phyloP scores from a whole-genome alignment of 2,888 invertebrate genomes.

The Auanema freiburgensis region DNA sequence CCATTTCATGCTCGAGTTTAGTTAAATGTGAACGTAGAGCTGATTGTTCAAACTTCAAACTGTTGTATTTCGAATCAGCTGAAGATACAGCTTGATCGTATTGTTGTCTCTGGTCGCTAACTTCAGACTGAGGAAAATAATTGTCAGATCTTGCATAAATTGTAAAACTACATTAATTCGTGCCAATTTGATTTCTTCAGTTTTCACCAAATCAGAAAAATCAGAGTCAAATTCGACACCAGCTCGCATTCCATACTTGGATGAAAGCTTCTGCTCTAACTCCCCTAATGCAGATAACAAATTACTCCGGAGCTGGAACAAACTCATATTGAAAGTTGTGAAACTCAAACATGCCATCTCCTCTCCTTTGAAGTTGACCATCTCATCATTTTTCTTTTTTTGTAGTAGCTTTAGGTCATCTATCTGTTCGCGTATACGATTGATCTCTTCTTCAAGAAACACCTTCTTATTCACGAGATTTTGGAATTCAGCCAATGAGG shows the following conservation, averaged over 20 bases:
- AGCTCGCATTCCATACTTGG: conserved; percentile 10
- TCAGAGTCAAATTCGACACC: conserved; percentile 4
- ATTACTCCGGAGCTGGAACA: conserved; percentile 17
- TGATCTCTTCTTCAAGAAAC: too few species aligned
- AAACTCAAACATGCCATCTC: background rate
- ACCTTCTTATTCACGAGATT: too few species aligned
- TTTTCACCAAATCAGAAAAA: conserved; percentile 11
- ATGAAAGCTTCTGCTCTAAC: conserved; percentile 9
- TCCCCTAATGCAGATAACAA: conserved; percentile 9
- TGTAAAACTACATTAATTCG: background rate
- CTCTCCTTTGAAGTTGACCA: background rate
- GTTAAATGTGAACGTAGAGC: background rate
- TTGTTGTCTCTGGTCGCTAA: background rate
- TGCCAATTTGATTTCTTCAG: conserved; percentile 5
- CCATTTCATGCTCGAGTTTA: conserved; percentile 21
- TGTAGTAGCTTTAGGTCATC: background rate
- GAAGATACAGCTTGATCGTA: conserved; percentile 11
- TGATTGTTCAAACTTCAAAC: background rate
- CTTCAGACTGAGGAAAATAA: conserved; percentile 3
- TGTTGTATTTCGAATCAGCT: conserved; percentile 13
- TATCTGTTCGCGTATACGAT: background rate
- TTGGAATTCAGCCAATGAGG: too few species aligned
- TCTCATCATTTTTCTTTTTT: conserved; percentile 3
- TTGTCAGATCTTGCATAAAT: too few species aligned
- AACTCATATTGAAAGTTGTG: background rate